These are phyloP conservation scores for Melinopterus prodromus DNA, from an alignment of 2,888 invertebrate genomes.

Conservation along the genomic window DNA sequence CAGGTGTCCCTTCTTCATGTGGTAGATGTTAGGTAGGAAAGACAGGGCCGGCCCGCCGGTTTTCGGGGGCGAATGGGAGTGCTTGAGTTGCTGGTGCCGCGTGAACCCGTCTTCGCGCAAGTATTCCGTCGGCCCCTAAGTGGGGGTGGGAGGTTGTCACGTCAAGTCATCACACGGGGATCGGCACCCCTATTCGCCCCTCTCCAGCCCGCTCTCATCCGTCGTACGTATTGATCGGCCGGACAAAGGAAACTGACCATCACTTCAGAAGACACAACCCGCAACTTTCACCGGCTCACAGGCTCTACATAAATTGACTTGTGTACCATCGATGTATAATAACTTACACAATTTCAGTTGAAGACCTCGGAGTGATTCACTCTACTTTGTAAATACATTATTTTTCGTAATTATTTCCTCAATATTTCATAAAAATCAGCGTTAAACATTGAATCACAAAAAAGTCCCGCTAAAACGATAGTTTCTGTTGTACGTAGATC, in stretches of 20 bases:
- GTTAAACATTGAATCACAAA: too few species aligned
- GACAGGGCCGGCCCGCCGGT: conserved; percentile 35
- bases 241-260: conserved; percentile 65
- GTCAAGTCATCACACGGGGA: conserved; percentile 64
- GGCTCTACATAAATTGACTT: not conserved
- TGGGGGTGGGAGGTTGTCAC: conserved; percentile 68
- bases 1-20: conserved; percentile 28
- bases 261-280: conserved; percentile 55
- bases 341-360: not conserved
- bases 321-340: not conserved
- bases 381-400: too few species aligned
- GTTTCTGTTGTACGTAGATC: too few species aligned
- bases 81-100: conserved; percentile 48
- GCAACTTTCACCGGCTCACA: conserved; percentile 11
- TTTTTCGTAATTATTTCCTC: too few species aligned
- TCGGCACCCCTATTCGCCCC: conserved; percentile 50
- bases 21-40: conserved; percentile 21
- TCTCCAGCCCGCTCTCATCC: conserved; percentile 55
- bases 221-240: conserved; percentile 59
- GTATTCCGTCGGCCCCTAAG: conserved; percentile 53
- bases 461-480: too few species aligned
- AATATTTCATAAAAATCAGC: too few species aligned
- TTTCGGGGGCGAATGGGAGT: conserved; percentile 39
- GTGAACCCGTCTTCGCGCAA: conserved; percentile 59
- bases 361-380: too few species aligned